These are phyloP conservation scores for Tinea trinotella DNA, from an alignment of 2,888 invertebrate species.

Conservation along the genomic window DNA sequence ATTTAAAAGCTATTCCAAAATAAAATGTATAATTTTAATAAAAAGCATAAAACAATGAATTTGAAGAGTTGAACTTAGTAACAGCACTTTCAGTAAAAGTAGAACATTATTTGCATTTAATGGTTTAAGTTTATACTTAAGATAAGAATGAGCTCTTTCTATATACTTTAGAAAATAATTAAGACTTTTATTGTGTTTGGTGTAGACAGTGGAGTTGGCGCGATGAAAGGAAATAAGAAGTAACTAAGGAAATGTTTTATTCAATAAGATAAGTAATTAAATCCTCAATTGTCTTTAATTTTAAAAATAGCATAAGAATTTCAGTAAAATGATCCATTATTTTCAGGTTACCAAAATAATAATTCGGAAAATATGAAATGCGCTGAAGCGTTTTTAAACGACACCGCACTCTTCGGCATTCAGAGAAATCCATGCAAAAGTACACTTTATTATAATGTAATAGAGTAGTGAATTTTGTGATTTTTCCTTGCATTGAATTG, in stretches of 20 bases:
- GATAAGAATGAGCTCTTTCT: too few relatives aligned
- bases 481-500: not conserved
- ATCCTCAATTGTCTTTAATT: too few relatives aligned
- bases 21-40: too few relatives aligned
- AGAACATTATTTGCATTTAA: conserved; percentile 5
- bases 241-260: too few relatives aligned
- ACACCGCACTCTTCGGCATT: too few relatives aligned
- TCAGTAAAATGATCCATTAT: conserved; percentile 1
- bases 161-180: too few relatives aligned
- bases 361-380: not conserved
- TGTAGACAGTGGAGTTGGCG: too few relatives aligned
- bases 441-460: not conserved
- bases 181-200: too few relatives aligned
- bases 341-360: not conserved
- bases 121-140: not conserved
- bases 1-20: too few relatives aligned
- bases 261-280: too few relatives aligned
- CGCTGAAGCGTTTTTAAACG: not conserved
- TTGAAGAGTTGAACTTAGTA: not conserved
- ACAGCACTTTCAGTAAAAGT: not conserved
- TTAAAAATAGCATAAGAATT: not conserved
- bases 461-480: not conserved
- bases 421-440: not conserved
- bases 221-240: too few relatives aligned
- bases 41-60: too few relatives aligned